Evolutionary conservation across 1,140 invertebrate species (phyloP), one percentile per base, ranked within the genome.

Genomic region (Lepidotrigona ventralis): DNA sequence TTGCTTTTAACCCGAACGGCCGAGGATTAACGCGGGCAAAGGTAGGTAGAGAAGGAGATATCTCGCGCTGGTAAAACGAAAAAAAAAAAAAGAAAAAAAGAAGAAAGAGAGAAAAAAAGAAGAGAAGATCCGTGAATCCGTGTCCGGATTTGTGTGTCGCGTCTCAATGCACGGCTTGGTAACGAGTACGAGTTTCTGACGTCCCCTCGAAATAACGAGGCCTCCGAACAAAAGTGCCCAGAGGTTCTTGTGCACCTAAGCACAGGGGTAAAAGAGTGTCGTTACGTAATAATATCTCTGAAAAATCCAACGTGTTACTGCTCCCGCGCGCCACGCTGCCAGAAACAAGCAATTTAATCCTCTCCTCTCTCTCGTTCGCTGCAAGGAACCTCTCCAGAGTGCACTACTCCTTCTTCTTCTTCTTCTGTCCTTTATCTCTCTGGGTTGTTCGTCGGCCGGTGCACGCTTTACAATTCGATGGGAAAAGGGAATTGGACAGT

Each of bases 271-370:
- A 84, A 79, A 84, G 71, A 69, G 85, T 74, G 81, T 63, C 82
- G 77, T 86, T 86, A 86, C 85, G 76, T 86, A 85, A 86, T 86
- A 86, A 84, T 84, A 84, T 85, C 74, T 76, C 70, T 60, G 76
- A 86, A 84, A 33, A 84, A 84, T 86, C 74, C 76, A 75, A 60
- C 82, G 79, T 39, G 83, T 76, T 85, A 85, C 73, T 33, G 66
- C 77, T 76, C 71, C 54, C 54, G 53, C 23, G 19, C n/a, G 56
- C 56, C 33, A 60, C 29, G 64, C 58, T 68, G 60, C 29, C 69
- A 60, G 77, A 81, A 86, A 85, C 83, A 76, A 85, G 85, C 79
- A 86, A 81, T 84, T 86, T 85, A 85, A 73, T 81, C 66, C 73
- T 81, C 85, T 71, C 23, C 9, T 60, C 58, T 60, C 33, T 39